These are phyloP conservation scores for Brachionus calyciflorus DNA, from an alignment of 1,140 invertebrate species.

Conservation along the genomic window DNA sequence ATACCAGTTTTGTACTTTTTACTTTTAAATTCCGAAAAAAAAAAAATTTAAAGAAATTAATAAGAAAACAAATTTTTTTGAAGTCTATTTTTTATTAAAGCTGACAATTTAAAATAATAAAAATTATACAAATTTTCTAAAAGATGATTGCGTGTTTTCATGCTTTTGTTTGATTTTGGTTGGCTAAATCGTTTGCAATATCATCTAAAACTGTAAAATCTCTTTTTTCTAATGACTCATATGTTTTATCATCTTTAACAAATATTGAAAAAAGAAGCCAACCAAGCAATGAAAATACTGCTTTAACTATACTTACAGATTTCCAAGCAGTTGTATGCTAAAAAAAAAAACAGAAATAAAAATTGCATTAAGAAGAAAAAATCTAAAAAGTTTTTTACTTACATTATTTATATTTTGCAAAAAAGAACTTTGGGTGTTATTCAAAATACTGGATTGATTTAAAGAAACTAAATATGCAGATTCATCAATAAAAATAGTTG, in stretches of 20 bases:
- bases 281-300: slow-evolving; percentile 24
- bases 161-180: slow-evolving; percentile 22
- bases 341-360: background rate
- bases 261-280: slow-evolving; percentile 39
- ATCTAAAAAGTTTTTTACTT: background rate
- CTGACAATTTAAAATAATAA: background rate
- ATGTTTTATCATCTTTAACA: slow-evolving; percentile 11
- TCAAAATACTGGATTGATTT: background rate
- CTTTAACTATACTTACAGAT: slow-evolving; percentile 13
- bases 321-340: slow-evolving; percentile 14
- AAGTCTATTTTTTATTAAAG: too few relatives aligned
- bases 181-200: slow-evolving; percentile 4
- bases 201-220: slow-evolving; percentile 35
- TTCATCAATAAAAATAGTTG: slow-evolving; percentile 40
- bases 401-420: background rate
- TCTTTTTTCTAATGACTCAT: slow-evolving; percentile 27
- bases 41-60: too few relatives aligned
- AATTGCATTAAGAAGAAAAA: too few relatives aligned
- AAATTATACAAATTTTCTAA: background rate
- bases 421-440: background rate
- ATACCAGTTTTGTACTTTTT: too few relatives aligned
- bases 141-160: background rate
- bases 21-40: too few relatives aligned
- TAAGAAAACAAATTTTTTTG: too few relatives aligned
- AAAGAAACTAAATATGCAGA: background rate